Evolutionary conservation across 2,113 vertebrate genomes (phyloP).

Genomic region (Puma concolor): DNA sequence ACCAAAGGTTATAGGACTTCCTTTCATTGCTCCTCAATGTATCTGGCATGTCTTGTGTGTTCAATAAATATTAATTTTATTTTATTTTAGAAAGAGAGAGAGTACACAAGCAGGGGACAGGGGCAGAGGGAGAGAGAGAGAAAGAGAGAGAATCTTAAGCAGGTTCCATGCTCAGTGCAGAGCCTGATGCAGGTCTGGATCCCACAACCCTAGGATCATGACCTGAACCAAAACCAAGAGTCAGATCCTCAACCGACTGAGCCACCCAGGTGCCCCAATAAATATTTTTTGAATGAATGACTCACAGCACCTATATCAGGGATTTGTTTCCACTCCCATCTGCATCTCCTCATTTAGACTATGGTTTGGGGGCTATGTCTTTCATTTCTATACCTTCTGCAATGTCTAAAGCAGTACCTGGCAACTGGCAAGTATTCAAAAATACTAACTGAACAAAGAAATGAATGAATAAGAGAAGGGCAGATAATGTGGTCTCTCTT

Average conservation of each 20-base stretch:
- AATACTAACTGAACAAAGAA: not conserved
- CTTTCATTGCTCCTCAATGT: conserved; percentile 34
- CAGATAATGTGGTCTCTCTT: not conserved
- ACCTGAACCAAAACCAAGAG: no score
- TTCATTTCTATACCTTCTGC: conserved; percentile 7
- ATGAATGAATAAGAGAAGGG: not conserved
- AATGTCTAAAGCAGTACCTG: not conserved
- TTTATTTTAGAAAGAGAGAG: no score
- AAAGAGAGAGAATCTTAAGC: no score
- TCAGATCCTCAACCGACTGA: no score
- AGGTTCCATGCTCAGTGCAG: no score
- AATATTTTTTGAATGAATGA: not conserved
- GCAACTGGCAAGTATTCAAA: not conserved
- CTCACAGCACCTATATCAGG: not conserved
- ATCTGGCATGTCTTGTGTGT: not conserved
- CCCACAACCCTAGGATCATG: no score
- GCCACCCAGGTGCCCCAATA: not conserved
- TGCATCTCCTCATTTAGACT: not conserved
- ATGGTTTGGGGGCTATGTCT: not conserved
- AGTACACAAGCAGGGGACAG: no score
- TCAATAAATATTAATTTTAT: not conserved
- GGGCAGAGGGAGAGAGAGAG: no score
- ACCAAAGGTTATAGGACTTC: not conserved
- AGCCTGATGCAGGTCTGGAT: no score
- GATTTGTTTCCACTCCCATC: not conserved